phyloP scores from a whole-genome alignment of 2,113 vertebrate genomes.

The Psilopogon haemacephalus region DNA sequence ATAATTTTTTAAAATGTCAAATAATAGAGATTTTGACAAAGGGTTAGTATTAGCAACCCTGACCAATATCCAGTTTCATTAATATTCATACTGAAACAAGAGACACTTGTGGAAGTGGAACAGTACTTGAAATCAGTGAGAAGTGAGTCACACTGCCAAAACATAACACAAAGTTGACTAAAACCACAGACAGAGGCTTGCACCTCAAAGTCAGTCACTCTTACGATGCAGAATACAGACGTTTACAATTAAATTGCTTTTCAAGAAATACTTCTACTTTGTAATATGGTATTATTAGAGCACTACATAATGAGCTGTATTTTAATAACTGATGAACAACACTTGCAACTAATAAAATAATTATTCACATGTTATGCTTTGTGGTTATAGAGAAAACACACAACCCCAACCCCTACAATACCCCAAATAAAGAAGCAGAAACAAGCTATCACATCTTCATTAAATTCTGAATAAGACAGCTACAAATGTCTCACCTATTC shows the following conservation, averaged over 20 bases:
- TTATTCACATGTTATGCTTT: neutral
- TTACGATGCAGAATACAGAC: neutral
- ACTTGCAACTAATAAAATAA: neutral
- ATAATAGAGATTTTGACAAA: neutral
- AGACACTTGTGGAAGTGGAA: neutral
- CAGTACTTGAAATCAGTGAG: neutral
- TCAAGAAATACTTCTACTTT: neutral
- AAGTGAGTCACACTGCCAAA: neutral
- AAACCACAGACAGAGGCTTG: neutral
- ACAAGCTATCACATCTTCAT: neutral
- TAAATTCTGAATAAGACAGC: neutral
- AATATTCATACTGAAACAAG: neutral
- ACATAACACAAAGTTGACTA: neutral
- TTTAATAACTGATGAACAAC: neutral
- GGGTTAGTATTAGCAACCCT: neutral
- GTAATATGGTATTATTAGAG: neutral
- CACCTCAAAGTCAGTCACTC: neutral
- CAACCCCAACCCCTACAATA: fast-evolving
- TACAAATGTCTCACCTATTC: neutral
- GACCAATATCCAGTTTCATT: neutral
- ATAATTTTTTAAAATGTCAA: neutral
- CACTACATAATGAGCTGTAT: neutral
- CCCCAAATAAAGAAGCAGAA: neutral
- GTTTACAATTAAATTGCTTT: neutral
- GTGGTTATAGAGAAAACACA: neutral